Evolutionary conservation across 2,113 vertebrate genomes (phyloP).

Genomic region (Paradoxurus hermaphroditus): DNA sequence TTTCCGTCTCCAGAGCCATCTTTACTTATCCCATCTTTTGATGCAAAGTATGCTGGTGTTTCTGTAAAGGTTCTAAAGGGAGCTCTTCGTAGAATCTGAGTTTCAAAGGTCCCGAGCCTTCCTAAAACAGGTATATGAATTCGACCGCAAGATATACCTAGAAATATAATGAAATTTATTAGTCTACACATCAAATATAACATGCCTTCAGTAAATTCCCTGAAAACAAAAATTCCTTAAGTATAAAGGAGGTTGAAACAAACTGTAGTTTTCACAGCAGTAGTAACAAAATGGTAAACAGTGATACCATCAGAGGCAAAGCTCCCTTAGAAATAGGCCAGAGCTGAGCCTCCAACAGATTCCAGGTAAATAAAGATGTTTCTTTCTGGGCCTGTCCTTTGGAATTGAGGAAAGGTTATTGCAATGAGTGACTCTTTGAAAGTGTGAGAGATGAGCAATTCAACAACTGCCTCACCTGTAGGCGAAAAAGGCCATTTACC

Average conservation of each 20-base stretch:
- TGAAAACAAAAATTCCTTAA: neutral
- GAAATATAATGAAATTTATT: slow-evolving; percentile 15
- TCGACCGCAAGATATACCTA: slow-evolving; percentile 89
- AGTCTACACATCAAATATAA: neutral
- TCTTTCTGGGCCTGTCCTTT: neutral
- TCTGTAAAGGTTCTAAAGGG: slow-evolving; percentile 90
- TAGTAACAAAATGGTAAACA: neutral
- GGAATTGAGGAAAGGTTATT: neutral
- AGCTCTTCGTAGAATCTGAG: slow-evolving; percentile 81
- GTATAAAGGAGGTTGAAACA: neutral
- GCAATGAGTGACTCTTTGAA: slow-evolving; percentile 1
- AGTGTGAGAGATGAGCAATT: neutral
- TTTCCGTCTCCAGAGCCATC: slow-evolving; percentile 90
- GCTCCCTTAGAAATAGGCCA: neutral
- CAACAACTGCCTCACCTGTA: neutral
- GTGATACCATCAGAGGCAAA: neutral
- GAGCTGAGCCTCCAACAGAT: neutral
- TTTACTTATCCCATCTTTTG: slow-evolving; percentile 92
- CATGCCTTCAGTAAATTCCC: neutral
- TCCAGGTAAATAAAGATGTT: neutral
- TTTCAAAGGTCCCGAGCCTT: slow-evolving; percentile 87
- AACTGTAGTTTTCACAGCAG: neutral
- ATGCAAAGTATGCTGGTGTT: slow-evolving; percentile 90
- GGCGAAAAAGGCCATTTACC: neutral
- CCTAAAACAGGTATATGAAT: slow-evolving; percentile 88